Evolutionary conservation across 1,140 invertebrate genomes (phyloP), one percentile per base, ranked within the genome.

Genomic region (Drosophila auraria): DNA sequence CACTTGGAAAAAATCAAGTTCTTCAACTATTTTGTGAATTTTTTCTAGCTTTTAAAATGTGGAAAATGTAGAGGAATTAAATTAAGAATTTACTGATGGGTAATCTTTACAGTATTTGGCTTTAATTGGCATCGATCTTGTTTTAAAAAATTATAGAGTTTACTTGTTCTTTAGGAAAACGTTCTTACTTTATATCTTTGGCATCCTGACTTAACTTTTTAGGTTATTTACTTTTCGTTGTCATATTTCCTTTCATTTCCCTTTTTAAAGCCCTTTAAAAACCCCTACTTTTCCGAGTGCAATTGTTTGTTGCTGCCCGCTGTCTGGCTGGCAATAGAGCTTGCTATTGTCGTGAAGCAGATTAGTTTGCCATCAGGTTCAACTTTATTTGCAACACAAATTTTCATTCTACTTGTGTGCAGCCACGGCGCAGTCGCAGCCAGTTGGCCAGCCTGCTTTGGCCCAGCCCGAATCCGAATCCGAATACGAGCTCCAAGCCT

Each of bases 381-480:
- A 89, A 89, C 86, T 89, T 89, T 90, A 90, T 89, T 90, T 90
- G 84, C 84, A 89, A 89, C 84, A 89, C 84, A 89, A 90, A 90
- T 89, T 89, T 89, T 89, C 74, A 84, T 89, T 89, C 84, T 90
- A 89, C 66, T 89, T 82, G 81, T 81, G 79, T 81, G 86, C 82
- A 90, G 57, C 73, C 78, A 54, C 66, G 49, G 63, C 23, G 75
- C 51, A 75, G 74, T 33, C 62, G 78, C 38, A 68, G 73, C 73
- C 65, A 62, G 17, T 77, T 59, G 50, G 30, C 38, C 27, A 44
- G 27, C 3, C 63, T 9, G 33, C 33, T 54, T 5, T 15, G 53
- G 54, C 47, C 44, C 49, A 71, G 66, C 44, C 58, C 40, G 38
- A 68, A 42, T 65, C 54, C 20, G 30, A 57, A 59, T 40, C 44